Evolutionary conservation across 2,888 invertebrate genomes (phyloP), one percentile per base, ranked within the genome.

Genomic region (Metacarcinus magister): DNA sequence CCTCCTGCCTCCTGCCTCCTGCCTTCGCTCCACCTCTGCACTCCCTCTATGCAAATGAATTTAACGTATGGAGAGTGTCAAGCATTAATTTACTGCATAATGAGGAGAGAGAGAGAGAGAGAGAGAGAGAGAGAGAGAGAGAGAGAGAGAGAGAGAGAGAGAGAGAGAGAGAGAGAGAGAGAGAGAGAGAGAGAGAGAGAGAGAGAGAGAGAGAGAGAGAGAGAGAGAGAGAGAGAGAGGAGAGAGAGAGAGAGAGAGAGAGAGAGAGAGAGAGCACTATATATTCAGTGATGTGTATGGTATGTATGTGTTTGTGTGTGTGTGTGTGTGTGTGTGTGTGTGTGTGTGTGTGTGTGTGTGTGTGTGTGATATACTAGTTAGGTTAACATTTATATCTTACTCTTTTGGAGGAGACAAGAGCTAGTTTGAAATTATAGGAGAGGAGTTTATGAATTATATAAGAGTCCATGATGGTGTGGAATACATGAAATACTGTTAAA

Each of bases 61-160:
- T 82, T 32, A 91, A 89, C 46, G 44, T n/a, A 91, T 44, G 91
- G 91, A 91, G 43, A 28, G 44, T n/a, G 48, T 44, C 44, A 91
- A 19, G 46, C 44, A 48, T 46, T 91, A 46, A 44, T 44, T 91
- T 44, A 44, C 91, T 91, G 91, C 91, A 91, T 46, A 46, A 92
- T 44, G 43, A 16, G 23, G 3, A 32, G 19, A 16, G 19, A 16
- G 19, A 32, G 82, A 32, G 19, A 19, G 19, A 19, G 19, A 19
- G 19, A 19, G n/a, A n/a, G 2, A 82, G 7, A 44, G 28, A 23
- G 44, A 28, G 46, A 43, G 91, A 28, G 44, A 91, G 90, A 44
- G 43, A 7, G 28, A 91, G 44, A 46, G 91, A 44, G n/a, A 46
- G 43, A n/a, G 23, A 5, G 10, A 91, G 10, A 28, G 44, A n/a